A percentile compares a stretch with the other conserved stretches of the same genome.
Conservation (phyloP, 2,113 vertebrate genomes). For the Mola mola region DNA sequence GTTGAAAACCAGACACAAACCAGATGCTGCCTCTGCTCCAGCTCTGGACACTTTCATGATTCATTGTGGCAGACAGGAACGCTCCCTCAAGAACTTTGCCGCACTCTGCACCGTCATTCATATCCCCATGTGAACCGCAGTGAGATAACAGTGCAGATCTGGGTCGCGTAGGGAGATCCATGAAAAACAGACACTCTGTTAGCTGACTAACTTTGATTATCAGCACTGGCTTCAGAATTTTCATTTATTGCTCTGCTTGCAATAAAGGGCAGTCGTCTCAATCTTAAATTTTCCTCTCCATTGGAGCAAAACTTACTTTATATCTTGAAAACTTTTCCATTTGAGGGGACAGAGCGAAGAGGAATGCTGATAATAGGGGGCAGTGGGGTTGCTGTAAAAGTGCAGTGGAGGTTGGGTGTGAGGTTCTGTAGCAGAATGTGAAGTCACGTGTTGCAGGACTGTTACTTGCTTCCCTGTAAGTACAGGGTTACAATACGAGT, state of each 20-base stretch:
- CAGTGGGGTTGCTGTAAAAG: conserved; percentile 12
- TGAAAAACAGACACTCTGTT: conserved; percentile 9
- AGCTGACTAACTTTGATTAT: conserved; percentile 20
- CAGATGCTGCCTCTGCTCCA: conserved; percentile 49
- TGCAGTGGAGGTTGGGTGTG: conserved; percentile 35
- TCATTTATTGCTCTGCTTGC: conserved; percentile 13
- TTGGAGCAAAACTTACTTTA: conserved; percentile 9
- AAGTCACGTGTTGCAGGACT: conserved; percentile 49
- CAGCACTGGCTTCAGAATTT: conserved; percentile 25
- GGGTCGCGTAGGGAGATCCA: conserved; percentile 36
- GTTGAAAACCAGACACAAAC: conserved; percentile 56
- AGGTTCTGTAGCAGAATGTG: conserved; percentile 47
- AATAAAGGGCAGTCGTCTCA: conserved; percentile 6
- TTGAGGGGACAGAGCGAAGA: not conserved
- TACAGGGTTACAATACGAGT: too few species aligned
- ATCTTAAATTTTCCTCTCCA: not conserved
- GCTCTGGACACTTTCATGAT: conserved; percentile 37
- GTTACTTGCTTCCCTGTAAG: too few species aligned
- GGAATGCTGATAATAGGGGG: not conserved
- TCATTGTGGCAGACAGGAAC: conserved; percentile 54
- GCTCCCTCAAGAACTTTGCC: conserved; percentile 52
- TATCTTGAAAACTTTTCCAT: conserved; percentile 15
- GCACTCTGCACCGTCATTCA: conserved; percentile 52
- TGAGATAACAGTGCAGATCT: conserved; percentile 45
- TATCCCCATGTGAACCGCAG: conserved; percentile 39